phyloP scores from a whole-genome alignment of 2,113 vertebrate genomes.

The Bombycilla garrulus region DNA sequence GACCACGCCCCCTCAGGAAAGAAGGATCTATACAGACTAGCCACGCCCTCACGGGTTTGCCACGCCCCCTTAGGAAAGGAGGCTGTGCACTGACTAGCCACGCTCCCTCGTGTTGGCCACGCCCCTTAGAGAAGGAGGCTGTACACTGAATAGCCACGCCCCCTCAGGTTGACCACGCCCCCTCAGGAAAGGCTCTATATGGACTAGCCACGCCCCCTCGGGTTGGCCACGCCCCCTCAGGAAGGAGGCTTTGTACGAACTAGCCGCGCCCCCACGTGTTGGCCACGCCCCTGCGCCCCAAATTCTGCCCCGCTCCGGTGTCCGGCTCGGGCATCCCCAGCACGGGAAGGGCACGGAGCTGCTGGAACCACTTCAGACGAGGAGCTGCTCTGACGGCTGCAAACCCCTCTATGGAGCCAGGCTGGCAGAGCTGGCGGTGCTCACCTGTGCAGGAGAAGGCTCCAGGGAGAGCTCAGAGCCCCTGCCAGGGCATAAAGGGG shows the following conservation, averaged over 20 bases:
- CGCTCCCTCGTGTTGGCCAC: no score
- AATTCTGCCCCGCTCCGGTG: accelerated
- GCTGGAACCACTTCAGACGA: no score
- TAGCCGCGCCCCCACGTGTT: neutral
- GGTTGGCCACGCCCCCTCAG: no score
- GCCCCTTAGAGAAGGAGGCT: no score
- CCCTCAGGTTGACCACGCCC: neutral
- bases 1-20: no score
- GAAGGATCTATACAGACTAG: no score
- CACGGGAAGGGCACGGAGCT: accelerated
- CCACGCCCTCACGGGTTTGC: no score
- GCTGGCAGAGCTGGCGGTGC: neutral
- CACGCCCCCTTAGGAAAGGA: no score
- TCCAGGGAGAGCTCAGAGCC: neutral
- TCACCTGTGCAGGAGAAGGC: neutral
- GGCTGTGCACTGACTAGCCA: no score
- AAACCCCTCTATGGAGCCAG: neutral
- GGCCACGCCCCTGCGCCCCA: accelerated
- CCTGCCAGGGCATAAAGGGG: accelerated
- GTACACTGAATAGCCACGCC: no score
- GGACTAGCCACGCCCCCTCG: no score
- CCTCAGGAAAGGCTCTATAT: neutral
- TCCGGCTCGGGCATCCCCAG: accelerated
- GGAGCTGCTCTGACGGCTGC: neutral
- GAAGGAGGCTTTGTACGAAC: no score